Conservation (phyloP, 92 coral and sea anemone genomes). For the Porites cylindrica region DNA sequence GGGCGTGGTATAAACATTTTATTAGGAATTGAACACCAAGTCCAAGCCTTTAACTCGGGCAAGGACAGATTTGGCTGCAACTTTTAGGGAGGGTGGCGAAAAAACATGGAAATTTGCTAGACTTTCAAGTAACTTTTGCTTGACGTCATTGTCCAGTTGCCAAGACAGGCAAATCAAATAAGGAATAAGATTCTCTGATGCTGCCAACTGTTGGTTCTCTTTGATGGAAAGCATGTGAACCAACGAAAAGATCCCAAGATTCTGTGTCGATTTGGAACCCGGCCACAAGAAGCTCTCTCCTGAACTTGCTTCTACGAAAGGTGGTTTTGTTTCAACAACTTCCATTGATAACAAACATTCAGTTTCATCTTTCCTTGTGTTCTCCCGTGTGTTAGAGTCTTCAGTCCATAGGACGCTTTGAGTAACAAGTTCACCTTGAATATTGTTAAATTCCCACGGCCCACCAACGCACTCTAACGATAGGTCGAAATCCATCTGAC, state of each 20-base stretch:
- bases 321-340: neutral
- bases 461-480: no score
- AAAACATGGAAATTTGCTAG: conserved; percentile 16
- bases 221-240: conserved; percentile 58
- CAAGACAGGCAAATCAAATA: conserved; percentile 76
- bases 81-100: conserved; percentile 66
- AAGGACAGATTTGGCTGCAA: conserved; percentile 67
- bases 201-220: conserved; percentile 56
- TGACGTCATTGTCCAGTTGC: conserved; percentile 48
- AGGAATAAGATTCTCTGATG: conserved; percentile 68
- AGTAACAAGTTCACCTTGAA: neutral
- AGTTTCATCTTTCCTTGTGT: no score
- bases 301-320: neutral
- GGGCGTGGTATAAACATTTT: no score
- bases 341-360: neutral
- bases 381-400: neutral
- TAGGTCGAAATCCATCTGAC: neutral
- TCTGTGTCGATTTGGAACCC: conserved; percentile 73
- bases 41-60: conserved; percentile 72
- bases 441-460: neutral
- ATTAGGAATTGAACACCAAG: conserved; percentile 20
- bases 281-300: conserved; percentile 44
- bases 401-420: neutral
- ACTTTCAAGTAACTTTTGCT: conserved; percentile 21
- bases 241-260: conserved; percentile 81